Evolutionary conservation across 1,140 invertebrate genomes (phyloP), one percentile per base, ranked within the genome.

Genomic region (Cheumatopsyche charites): DNA sequence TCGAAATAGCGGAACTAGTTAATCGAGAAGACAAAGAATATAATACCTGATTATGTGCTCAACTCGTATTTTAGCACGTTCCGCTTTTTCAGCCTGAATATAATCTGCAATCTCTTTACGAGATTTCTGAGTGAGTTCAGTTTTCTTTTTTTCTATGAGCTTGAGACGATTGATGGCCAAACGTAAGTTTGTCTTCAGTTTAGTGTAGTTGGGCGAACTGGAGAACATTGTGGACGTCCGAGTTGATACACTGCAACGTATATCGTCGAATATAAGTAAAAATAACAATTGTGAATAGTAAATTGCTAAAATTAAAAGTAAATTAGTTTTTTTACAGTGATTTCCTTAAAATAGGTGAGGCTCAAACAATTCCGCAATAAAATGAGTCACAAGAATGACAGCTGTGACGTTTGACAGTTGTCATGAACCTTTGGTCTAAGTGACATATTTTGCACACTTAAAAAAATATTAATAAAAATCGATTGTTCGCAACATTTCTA

Each of bases 41-140:
- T n/a, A n/a, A n/a, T n/a, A 89, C 88, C 88, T 86, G 69, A 99
- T 98, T 61, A 99, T 99, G 73, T 98, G 94, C 82, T 99, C 98
- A 0, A 99, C 98, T 42, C 97, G 86, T 73, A 99, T 99, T 81
- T 95, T 94, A 0, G 98, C 98, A 72, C 92, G 85, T 85, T 98
- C 96, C 78, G 88, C 87, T 88, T 99, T 99, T 47, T 93, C 93
- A 70, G 88, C 89, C 49, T 87, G 87, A 74, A 99, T 91, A 78
- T 96, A 99, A 85, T 98, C 97, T 0, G 97, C 97, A 72, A 99
- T 99, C 89, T 99, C 98, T 79, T 93, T 95, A 71, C 98, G 88
- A 0, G 96, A 91, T 83, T 99, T 99, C 80, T 95, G 90, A 0
- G 96, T 93, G 73, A 98, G 82, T 84, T 99, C 98, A 0, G 96